phyloP scores from a whole-genome alignment of 2,113 vertebrate species.

The Megaleporinus macrocephalus region DNA sequence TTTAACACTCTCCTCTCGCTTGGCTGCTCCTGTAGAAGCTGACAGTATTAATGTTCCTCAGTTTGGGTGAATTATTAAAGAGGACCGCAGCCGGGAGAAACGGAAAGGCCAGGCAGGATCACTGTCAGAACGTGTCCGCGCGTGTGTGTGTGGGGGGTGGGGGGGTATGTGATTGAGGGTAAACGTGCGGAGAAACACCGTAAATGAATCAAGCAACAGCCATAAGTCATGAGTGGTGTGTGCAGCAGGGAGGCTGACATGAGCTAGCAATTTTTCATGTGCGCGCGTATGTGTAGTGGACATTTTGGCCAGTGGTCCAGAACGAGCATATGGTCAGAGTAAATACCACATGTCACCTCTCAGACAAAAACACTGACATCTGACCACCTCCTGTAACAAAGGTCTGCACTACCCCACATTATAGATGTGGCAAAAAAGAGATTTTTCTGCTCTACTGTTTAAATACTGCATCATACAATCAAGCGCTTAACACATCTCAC shows the following conservation, averaged over 20 bases:
- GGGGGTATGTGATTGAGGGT: not conserved
- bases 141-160: slow-evolving; percentile 13
- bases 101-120: slow-evolving; percentile 64
- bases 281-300: slow-evolving; percentile 35
- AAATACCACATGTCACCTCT: slow-evolving; percentile 4
- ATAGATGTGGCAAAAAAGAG: too few species aligned
- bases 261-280: slow-evolving; percentile 2
- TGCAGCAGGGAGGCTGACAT: not conserved
- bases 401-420: not conserved
- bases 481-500: too few species aligned
- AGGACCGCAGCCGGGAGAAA: slow-evolving; percentile 50
- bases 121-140: slow-evolving; percentile 53
- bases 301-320: slow-evolving; percentile 10
- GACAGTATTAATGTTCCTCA: slow-evolving; percentile 76
- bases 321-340: slow-evolving; percentile 18
- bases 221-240: not conserved
- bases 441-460: too few species aligned
- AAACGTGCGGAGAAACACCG: not conserved
- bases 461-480: too few species aligned
- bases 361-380: slow-evolving; percentile 20
- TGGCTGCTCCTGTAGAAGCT: slow-evolving; percentile 69
- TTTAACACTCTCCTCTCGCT: slow-evolving; percentile 70
- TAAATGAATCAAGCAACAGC: slow-evolving; percentile 1
- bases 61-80: slow-evolving; percentile 76
- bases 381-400: not conserved